Evolutionary conservation across 2,888 invertebrate genomes (phyloP), one percentile per base, ranked within the genome.

Genomic region (Spodoptera picta): DNA sequence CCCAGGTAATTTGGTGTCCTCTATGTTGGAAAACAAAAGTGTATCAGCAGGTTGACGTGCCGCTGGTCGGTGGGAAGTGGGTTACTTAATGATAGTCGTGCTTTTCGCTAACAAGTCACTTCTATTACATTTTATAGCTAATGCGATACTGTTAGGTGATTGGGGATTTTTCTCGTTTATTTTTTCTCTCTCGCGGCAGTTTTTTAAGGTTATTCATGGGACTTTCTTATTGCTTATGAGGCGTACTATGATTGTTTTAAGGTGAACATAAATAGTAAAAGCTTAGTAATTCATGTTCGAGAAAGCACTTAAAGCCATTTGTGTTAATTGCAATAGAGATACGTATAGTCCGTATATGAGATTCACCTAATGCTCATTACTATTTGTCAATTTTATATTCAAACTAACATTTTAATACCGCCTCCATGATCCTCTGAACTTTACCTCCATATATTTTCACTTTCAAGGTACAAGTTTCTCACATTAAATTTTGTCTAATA

Each of bases 1-100:
- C 45, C 19, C 43, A 60, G 47, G 63, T 46, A 36, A 69, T 63
- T 59, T 59, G 56, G 31, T 62, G 51, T 49, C 45, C 41, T 68
- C 47, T 24, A 68, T 58, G 58, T 60, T 60, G 64, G 71, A 74
- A 75, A 64, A 72, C 70, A 69, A 75, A 74, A 74, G 75, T 69
- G 75, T 72, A 63, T 72, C 75, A 72, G 75, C 70, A 75, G 70
- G 75, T 74, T 71, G 71, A 69, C 45, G 59, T 48, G 47, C 63
- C 46, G 44, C 36, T 58, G 45, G 70, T 51, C 44, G 52, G 57
- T 70, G 75, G 70, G 75, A 75, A 75, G 75, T 75, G 59, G 70
- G 75, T 57, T 72, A 69, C 47, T 54, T 72, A 75, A 70, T 75
- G 64, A 70, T 72, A 64, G 64, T 64, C 64, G 56, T 69, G 70